Percentiles rank a stretch among this genome's conserved stretches.
These are phyloP conservation scores for Acanthornis magna DNA, from an alignment of 2,797 vertebrate species.

Conservation along the genomic window DNA sequence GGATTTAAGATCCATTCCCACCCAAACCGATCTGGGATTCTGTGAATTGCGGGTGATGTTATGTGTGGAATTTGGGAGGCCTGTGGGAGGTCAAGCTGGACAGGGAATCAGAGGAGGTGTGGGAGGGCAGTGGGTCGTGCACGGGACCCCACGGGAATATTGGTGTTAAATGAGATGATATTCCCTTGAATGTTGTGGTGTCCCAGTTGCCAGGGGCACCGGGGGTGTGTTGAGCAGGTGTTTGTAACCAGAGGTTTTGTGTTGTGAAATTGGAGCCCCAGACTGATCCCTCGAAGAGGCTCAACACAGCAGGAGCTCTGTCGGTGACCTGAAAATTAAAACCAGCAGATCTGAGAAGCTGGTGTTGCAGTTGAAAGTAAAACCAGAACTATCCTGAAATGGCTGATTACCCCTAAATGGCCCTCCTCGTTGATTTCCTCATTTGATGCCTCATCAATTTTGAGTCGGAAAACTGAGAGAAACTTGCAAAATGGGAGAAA, in stretches of 20 bases:
- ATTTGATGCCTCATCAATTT: neutral
- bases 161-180: fast-evolving
- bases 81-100: neutral
- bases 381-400: neutral
- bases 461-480: neutral
- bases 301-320: neutral
- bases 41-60: fast-evolving
- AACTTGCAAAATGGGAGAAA: neutral
- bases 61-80: neutral
- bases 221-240: neutral
- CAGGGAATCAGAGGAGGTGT: neutral
- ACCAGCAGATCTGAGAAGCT: neutral
- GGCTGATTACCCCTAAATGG: neutral
- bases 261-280: neutral
- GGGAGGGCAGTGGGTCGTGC: neutral
- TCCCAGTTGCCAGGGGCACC: fast-evolving
- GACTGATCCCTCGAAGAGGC: neutral
- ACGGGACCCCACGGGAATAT: neutral
- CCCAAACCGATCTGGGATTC: fast-evolving
- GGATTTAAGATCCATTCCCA: neutral
- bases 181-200: neutral
- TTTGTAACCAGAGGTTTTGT: neutral
- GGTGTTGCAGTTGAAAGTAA: fast-evolving
- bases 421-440: fast-evolving
- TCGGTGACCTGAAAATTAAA: neutral